Evolutionary conservation across 2,888 invertebrate species (phyloP).

Genomic region (Eustalomyia histrio): DNA sequence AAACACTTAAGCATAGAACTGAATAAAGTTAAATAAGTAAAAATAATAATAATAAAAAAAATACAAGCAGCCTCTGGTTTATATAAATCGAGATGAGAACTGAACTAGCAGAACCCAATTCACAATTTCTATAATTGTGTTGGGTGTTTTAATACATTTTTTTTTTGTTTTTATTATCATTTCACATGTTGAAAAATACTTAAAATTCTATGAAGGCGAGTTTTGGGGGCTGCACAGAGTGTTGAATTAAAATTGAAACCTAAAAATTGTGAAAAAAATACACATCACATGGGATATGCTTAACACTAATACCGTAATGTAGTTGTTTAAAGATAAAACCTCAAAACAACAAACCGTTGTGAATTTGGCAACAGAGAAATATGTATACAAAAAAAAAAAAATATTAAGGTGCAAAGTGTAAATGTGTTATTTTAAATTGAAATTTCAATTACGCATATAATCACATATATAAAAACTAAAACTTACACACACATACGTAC

Average conservation of each 20-base stretch:
- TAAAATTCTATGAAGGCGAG: conserved; percentile 24
- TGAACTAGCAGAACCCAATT: neutral
- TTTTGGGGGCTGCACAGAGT: neutral
- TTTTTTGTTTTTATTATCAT: conserved; percentile 53
- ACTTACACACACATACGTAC: neutral
- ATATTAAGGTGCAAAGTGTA: conserved; percentile 46
- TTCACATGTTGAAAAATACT: conserved; percentile 58
- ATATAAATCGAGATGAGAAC: neutral
- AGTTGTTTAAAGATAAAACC: neutral
- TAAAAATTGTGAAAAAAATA: conserved; percentile 25
- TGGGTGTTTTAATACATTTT: neutral
- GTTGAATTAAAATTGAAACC: conserved; percentile 11
- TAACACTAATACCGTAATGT: neutral
- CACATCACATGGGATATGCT: neutral
- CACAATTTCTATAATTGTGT: neutral
- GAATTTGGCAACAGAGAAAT: conserved; percentile 9
- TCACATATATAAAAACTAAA: conserved; percentile 1
- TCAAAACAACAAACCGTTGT: conserved; percentile 39
- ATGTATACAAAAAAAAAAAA: conserved; percentile 1
- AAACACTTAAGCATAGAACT: conserved; percentile 13
- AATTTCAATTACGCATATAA: conserved; percentile 60
- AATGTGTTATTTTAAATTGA: conserved; percentile 30
- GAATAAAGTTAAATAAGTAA: neutral
- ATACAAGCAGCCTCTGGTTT: neutral
- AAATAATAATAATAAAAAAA: too few relatives aligned